Percentiles rank a stretch among this genome's conserved stretches.
Conservation (phyloP, 2,797 vertebrate genomes). For the Fistularia commersonii region DNA sequence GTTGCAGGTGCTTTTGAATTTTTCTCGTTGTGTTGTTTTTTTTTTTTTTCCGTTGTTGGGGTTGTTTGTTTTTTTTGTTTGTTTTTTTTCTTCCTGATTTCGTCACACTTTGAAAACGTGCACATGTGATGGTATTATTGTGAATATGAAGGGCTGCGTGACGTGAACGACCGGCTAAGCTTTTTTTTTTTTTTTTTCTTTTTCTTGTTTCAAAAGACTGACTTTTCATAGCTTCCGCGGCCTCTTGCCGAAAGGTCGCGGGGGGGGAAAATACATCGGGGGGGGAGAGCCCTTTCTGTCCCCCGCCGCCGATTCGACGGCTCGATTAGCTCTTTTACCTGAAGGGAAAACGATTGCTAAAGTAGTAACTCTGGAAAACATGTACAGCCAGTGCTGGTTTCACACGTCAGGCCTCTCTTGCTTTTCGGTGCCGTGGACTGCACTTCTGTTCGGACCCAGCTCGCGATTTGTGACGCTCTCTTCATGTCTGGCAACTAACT, state of each 20-base stretch:
- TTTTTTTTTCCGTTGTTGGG: conserved; percentile 17
- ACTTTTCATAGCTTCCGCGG: not conserved
- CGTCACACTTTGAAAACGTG: conserved; percentile 64
- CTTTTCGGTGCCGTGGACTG: conserved; percentile 54
- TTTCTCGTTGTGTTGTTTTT: conserved; percentile 64
- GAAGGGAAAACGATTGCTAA: conserved; percentile 43
- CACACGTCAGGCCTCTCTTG: conserved; percentile 48
- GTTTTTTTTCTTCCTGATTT: conserved; percentile 43
- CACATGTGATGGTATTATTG: conserved; percentile 66
- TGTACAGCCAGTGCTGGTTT: conserved; percentile 45
- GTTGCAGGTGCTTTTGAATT: conserved; percentile 72
- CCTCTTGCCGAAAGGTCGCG: no score
- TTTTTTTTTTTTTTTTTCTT: conserved; percentile 36
- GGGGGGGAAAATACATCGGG: no score
- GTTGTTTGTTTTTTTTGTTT: conserved; percentile 61
- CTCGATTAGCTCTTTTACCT: conserved; percentile 10
- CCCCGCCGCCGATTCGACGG: conserved; percentile 25
- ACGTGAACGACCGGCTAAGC: conserved; percentile 53
- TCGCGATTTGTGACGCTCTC: conserved; percentile 37
- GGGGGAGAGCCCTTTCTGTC: no score
- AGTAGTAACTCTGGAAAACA: conserved; percentile 61
- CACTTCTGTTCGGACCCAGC: conserved; percentile 33
- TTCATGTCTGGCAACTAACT: conserved; percentile 45
- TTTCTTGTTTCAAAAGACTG: conserved; percentile 20
- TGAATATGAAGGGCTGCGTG: conserved; percentile 72